Percentiles rank a stretch among this genome's conserved stretches.
Evolutionary conservation across 1,140 invertebrate genomes (phyloP).

Genomic region (Plodia interpunctella): DNA sequence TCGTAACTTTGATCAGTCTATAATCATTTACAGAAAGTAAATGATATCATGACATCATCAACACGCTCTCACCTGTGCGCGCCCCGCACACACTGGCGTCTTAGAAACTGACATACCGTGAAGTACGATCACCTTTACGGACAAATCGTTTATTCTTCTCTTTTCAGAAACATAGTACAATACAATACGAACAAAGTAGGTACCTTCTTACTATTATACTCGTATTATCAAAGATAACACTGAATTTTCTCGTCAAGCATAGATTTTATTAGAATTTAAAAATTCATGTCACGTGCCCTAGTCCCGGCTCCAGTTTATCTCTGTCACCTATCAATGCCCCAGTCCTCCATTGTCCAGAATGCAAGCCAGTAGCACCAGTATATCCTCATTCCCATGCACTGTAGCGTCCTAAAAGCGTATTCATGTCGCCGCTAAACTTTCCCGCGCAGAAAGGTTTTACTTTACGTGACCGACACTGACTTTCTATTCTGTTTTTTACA

Average conservation of each 20-base stretch:
- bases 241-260: background rate
- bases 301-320: background rate
- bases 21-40: no score
- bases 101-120: no score
- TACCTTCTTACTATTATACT: no score
- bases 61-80: no score
- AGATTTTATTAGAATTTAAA: background rate
- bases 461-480: background rate
- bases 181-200: no score
- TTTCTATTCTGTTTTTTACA: background rate
- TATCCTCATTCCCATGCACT: background rate
- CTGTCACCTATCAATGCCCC: background rate
- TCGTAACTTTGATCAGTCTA: no score
- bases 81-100: no score
- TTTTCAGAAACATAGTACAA: no score
- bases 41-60: no score
- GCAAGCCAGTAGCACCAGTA: background rate
- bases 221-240: no score
- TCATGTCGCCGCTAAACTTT: background rate
- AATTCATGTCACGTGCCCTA: background rate
- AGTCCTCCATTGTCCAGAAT: background rate
- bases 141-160: no score
- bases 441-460: conserved; percentile 3
- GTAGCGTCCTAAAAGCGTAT: background rate
- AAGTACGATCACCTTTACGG: no score